Evolutionary conservation across 2,113 vertebrate species (phyloP).

Genomic region (Spermophilus dauricus): DNA sequence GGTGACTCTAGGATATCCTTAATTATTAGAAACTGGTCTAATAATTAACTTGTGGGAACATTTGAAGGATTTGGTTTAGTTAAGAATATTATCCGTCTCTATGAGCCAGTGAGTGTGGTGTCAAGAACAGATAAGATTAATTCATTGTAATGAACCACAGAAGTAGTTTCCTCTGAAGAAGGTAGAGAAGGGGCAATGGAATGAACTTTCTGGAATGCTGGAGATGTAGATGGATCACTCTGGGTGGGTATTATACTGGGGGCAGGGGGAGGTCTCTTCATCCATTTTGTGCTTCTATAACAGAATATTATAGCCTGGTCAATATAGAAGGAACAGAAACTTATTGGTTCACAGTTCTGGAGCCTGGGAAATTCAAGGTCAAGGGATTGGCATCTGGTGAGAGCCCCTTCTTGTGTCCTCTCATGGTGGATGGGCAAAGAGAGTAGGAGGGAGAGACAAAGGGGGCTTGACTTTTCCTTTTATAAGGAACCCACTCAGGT

Average conservation of each 20-base stretch:
- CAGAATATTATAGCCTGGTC: neutral
- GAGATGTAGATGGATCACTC: neutral
- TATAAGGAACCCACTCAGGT: neutral
- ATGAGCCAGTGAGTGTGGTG: neutral
- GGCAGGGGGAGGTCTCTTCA: neutral
- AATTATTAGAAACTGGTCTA: neutral
- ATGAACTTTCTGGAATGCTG: neutral
- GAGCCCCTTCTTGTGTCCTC: neutral
- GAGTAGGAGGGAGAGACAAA: neutral
- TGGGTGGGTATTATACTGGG: neutral
- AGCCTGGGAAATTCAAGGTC: neutral
- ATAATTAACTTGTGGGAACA: neutral
- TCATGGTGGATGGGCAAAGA: neutral
- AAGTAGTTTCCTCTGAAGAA: neutral
- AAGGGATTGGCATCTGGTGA: neutral
- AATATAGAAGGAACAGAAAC: neutral
- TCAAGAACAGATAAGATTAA: conserved; percentile 15
- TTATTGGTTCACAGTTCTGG: neutral
- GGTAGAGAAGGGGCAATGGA: neutral
- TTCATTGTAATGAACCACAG: neutral
- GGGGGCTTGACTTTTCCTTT: neutral
- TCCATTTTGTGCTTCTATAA: neutral
- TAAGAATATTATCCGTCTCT: neutral
- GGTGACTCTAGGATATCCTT: neutral
- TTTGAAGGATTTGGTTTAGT: neutral